A percentile compares a stretch with the other conserved stretches of the same genome.
Evolutionary conservation across 2,888 invertebrate species (phyloP).

Genomic region (Epirrita christyi): DNA sequence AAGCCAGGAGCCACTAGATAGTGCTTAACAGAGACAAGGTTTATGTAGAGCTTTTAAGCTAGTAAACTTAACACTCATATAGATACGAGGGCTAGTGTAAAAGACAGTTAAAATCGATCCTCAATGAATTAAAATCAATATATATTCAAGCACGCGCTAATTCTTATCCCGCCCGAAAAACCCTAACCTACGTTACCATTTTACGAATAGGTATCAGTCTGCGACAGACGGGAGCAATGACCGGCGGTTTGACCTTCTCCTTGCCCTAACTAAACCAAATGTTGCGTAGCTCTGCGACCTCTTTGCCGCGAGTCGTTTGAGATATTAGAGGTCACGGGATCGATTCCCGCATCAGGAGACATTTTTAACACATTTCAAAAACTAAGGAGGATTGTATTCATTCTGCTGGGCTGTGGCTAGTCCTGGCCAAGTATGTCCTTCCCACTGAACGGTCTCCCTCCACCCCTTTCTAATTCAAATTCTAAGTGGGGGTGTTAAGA

Average conservation of each 20-base stretch:
- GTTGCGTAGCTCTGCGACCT: not conserved
- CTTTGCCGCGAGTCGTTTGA: not conserved
- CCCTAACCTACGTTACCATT: slow-evolving; percentile 20
- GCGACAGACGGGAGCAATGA: slow-evolving; percentile 11
- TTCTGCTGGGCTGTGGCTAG: slow-evolving; percentile 73
- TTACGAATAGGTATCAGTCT: slow-evolving; percentile 7
- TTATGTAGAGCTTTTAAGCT: too few species aligned
- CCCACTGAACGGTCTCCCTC: slow-evolving; percentile 70
- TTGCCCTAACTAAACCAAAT: slow-evolving; percentile 6
- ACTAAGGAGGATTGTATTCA: too few species aligned
- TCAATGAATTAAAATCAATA: too few species aligned
- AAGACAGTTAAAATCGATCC: too few species aligned
- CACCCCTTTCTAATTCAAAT: too few species aligned
- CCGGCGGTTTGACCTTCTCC: slow-evolving; percentile 12
- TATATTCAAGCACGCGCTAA: too few species aligned
- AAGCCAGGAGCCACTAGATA: too few species aligned
- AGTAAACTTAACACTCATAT: too few species aligned
- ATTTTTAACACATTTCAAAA: slow-evolving; percentile 1
- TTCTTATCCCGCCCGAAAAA: not conserved
- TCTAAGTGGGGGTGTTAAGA: too few species aligned
- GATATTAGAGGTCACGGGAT: not conserved
- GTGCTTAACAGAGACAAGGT: too few species aligned
- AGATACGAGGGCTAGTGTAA: too few species aligned
- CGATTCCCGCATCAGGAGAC: not conserved
- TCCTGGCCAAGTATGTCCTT: slow-evolving; percentile 82